These are phyloP conservation scores for Saguinus midas DNA, from an alignment of 2,113 vertebrate species.

Conservation along the genomic window DNA sequence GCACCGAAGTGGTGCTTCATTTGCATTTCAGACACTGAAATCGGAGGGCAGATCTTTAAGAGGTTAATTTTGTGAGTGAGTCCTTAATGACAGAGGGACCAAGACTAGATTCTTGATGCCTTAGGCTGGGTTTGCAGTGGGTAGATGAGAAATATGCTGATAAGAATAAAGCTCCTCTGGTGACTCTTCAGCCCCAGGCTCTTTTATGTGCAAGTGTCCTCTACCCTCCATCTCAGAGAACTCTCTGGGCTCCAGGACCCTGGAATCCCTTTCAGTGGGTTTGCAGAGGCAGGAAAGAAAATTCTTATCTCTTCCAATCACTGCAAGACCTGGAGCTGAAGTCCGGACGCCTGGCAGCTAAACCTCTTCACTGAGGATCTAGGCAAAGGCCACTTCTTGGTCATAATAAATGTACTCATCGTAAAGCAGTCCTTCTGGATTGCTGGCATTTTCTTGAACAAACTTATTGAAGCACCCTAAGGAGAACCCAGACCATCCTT, in stretches of 20 bases:
- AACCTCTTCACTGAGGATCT: neutral
- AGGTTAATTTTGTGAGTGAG: conserved; percentile 52
- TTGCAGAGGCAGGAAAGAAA: neutral
- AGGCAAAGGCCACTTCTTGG: neutral
- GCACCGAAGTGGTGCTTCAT: conserved; percentile 19
- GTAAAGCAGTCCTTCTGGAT: neutral
- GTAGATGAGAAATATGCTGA: conserved; percentile 6
- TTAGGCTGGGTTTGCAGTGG: neutral
- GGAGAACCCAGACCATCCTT: conserved; percentile 33
- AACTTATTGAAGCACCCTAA: conserved; percentile 29
- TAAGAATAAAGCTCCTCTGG: conserved; percentile 14
- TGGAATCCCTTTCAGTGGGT: neutral
- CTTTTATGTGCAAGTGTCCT: conserved; percentile 26
- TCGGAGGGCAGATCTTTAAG: conserved; percentile 49
- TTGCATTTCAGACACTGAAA: conserved; percentile 20
- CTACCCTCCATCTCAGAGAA: neutral
- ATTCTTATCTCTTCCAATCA: neutral
- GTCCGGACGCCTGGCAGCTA: neutral
- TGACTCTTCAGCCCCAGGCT: neutral
- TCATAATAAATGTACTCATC: neutral
- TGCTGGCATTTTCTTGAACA: neutral
- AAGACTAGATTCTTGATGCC: neutral
- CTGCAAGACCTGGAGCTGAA: neutral
- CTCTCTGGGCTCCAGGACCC: neutral
- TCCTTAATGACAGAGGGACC: conserved; percentile 20